Percentiles rank a stretch among this genome's conserved stretches.
Evolutionary conservation across 2,797 vertebrate species (phyloP).

Genomic region (Esox masquinongy): DNA sequence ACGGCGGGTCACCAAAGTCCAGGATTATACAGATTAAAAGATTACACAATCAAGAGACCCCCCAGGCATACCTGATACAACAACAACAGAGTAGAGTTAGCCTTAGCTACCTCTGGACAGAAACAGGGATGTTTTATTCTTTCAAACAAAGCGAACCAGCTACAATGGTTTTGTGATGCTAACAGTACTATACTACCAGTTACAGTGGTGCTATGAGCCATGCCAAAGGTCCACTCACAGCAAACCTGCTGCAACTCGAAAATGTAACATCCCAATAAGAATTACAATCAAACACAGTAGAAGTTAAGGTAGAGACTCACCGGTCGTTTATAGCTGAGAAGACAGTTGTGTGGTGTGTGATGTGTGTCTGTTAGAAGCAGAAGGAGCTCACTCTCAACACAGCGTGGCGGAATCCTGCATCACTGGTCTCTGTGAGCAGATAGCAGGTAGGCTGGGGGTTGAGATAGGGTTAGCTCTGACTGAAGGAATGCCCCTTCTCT

Average conservation of each 20-base stretch:
- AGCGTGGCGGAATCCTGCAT: conserved; percentile 47
- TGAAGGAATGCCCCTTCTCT: conserved; percentile 44
- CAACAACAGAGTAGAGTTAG: conserved; percentile 37
- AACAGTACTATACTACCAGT: not conserved
- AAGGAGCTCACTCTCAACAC: conserved; percentile 40
- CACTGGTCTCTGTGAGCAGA: conserved; percentile 38
- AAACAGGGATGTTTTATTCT: conserved; percentile 3
- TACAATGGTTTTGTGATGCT: not conserved
- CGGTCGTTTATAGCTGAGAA: conserved; percentile 8
- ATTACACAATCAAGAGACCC: conserved; percentile 62
- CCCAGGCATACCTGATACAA: conserved; percentile 20
- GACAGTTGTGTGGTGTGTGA: conserved; percentile 5
- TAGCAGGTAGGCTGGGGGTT: conserved; percentile 59
- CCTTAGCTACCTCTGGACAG: conserved; percentile 3
- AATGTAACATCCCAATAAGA: not conserved
- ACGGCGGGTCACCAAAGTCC: conserved; percentile 11
- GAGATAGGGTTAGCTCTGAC: conserved; percentile 61
- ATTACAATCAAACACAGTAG: not conserved
- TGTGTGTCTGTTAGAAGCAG: conserved; percentile 21
- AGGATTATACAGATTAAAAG: conserved; percentile 65
- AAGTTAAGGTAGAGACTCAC: conserved; percentile 52
- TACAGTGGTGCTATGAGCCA: not conserved
- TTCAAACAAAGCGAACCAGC: not conserved
- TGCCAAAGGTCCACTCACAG: not conserved
- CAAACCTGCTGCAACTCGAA: not conserved